Conservation (phyloP, 2,888 invertebrate genomes). For the Caenorhabditis sp. region DNA sequence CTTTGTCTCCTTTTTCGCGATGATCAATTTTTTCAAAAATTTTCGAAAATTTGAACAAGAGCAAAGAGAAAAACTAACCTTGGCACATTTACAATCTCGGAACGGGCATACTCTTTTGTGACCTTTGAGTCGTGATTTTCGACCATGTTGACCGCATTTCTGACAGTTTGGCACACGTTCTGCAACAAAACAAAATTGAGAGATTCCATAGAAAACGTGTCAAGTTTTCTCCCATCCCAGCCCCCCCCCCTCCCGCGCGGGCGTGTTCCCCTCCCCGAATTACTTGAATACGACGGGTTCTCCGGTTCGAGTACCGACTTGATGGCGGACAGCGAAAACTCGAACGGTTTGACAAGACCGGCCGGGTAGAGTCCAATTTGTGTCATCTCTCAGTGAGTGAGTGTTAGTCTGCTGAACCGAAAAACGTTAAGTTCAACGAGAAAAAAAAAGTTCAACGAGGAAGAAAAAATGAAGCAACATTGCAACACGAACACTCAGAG, state of each 20-base stretch:
- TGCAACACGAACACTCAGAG: background rate
- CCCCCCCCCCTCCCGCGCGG: too few species aligned
- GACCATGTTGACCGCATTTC: slow-evolving; percentile 67
- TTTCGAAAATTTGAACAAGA: too few species aligned
- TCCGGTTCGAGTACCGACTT: slow-evolving; percentile 57
- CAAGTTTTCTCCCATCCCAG: too few species aligned
- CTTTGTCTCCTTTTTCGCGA: too few species aligned
- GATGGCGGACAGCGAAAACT: slow-evolving; percentile 47
- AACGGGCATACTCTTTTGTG: slow-evolving; percentile 67
- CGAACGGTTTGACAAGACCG: slow-evolving; percentile 40
- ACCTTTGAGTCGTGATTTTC: slow-evolving; percentile 66
- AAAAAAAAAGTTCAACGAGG: too few species aligned
- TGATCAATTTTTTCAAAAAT: too few species aligned
- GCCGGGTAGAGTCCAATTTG: slow-evolving; percentile 45
- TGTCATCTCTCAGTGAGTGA: too few species aligned
- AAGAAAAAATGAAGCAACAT: background rate
- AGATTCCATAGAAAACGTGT: too few species aligned
- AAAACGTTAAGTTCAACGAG: too few species aligned
- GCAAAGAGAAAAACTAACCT: too few species aligned
- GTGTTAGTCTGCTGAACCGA: too few species aligned
- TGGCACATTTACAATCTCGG: slow-evolving; percentile 63
- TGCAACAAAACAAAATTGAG: slow-evolving; percentile 37
- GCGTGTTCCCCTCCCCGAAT: too few species aligned
- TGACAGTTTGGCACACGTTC: slow-evolving; percentile 68
- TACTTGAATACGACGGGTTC: slow-evolving; percentile 53